Conservation (phyloP, 2,113 vertebrate species). For the Tinamus guttatus region DNA sequence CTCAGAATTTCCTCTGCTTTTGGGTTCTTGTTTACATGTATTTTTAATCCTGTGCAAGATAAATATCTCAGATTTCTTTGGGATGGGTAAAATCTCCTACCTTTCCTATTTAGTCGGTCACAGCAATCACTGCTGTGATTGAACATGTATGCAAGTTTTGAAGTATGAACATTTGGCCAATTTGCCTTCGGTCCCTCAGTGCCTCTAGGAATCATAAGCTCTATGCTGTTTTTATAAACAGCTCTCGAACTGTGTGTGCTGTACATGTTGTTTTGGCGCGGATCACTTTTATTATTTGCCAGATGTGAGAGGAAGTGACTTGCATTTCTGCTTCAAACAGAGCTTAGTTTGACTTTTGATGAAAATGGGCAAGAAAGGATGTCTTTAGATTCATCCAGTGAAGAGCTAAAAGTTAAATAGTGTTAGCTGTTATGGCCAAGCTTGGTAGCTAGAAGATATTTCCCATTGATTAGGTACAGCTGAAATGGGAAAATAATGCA, state of each 20-base stretch:
- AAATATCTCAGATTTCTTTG: not conserved
- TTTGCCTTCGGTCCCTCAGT: not conserved
- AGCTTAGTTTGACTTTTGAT: not conserved
- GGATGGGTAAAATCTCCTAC: not conserved
- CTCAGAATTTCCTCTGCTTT: not conserved
- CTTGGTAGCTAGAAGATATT: not conserved
- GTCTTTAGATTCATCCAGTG: not conserved
- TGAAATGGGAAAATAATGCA: not conserved
- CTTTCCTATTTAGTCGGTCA: not conserved
- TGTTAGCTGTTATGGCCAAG: not conserved
- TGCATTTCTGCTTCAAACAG: not conserved
- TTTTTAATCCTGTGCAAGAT: not conserved
- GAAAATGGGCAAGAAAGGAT: not conserved
- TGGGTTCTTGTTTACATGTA: not conserved
- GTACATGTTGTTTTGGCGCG: not conserved
- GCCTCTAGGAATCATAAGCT: not conserved
- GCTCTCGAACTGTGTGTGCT: not conserved
- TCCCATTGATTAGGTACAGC: not conserved
- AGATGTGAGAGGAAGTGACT: not conserved
- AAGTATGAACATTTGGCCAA: not conserved
- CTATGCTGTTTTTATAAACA: not conserved
- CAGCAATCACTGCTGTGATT: no score
- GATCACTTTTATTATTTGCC: not conserved
- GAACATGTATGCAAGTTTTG: no score
- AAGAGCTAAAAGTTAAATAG: not conserved